phyloP scores from a whole-genome alignment of 2,113 vertebrate genomes.

The Pomatostomus ruficeps region DNA sequence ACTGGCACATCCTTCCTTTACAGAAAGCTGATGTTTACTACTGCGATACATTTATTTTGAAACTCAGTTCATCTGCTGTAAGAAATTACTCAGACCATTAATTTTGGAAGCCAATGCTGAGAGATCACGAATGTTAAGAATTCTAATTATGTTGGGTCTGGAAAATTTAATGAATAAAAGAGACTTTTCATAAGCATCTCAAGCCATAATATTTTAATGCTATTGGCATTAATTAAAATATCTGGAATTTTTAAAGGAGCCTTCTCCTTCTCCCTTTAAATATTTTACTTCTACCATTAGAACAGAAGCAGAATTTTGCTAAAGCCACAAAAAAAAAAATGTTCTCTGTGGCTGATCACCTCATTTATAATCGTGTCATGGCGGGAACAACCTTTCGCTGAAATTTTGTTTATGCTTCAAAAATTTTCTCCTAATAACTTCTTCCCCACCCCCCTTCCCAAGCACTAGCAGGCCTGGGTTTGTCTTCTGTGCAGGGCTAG shows the following conservation, averaged over 20 bases:
- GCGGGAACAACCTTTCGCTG: not conserved
- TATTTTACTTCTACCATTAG: conserved; percentile 10
- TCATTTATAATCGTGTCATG: conserved; percentile 32
- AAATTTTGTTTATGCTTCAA: conserved; percentile 60
- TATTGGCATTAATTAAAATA: conserved; percentile 65
- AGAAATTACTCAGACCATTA: conserved; percentile 65
- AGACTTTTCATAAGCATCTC: conserved; percentile 61
- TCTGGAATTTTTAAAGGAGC: conserved; percentile 46
- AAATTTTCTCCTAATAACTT: conserved; percentile 31
- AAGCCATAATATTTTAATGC: conserved; percentile 55
- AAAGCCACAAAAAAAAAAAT: not conserved
- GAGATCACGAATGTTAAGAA: conserved; percentile 62
- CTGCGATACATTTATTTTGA: conserved; percentile 14
- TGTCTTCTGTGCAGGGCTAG: not conserved
- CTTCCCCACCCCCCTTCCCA: not conserved
- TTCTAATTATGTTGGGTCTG: conserved; percentile 59
- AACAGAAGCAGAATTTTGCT: not conserved
- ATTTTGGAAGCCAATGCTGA: conserved; percentile 56
- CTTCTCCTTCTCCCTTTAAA: not conserved
- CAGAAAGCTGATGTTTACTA: conserved; percentile 38
- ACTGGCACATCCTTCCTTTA: not conserved
- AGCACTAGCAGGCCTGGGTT: not conserved
- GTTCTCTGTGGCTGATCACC: conserved; percentile 3
- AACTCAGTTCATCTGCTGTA: conserved; percentile 39
- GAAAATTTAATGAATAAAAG: conserved; percentile 63